Conservation (phyloP, 2,113 vertebrate species). For the Halcyon malimbica region DNA sequence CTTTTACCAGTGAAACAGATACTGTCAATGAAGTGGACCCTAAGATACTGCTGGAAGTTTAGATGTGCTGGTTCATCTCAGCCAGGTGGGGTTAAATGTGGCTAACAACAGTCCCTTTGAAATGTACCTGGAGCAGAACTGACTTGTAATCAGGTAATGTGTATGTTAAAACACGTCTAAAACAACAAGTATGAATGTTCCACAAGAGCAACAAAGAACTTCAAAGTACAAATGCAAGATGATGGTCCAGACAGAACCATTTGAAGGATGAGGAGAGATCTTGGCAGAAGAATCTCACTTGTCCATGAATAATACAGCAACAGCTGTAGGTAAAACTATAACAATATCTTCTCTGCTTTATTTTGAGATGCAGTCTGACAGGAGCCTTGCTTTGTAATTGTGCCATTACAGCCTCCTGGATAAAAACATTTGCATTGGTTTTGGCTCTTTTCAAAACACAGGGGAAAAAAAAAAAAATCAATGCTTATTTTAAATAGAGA, state of each 20-base stretch:
- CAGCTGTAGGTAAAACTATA: neutral
- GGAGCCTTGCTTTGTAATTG: neutral
- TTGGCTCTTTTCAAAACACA: neutral
- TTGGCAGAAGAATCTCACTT: neutral
- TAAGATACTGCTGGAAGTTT: neutral
- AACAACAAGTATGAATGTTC: neutral
- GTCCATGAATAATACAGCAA: neutral
- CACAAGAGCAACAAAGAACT: neutral
- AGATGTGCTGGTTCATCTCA: neutral
- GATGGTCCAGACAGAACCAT: neutral
- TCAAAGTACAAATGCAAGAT: neutral
- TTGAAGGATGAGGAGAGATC: neutral
- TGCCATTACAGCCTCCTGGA: neutral
- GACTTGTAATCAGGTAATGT: constrained; percentile 15
- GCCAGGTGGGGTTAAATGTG: neutral
- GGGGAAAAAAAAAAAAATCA: neutral
- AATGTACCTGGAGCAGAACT: neutral
- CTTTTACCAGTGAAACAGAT: neutral
- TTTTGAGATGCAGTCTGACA: neutral
- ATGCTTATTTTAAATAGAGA: neutral
- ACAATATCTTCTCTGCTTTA: neutral
- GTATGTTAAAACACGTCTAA: constrained; percentile 27
- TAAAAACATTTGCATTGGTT: neutral
- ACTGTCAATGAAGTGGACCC: neutral
- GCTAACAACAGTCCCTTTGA: constrained; percentile 18